A percentile compares a stretch with the other conserved stretches of the same genome.
These are phyloP conservation scores for Ectropis grisescens DNA, from an alignment of 1,140 invertebrate species.

Conservation along the genomic window DNA sequence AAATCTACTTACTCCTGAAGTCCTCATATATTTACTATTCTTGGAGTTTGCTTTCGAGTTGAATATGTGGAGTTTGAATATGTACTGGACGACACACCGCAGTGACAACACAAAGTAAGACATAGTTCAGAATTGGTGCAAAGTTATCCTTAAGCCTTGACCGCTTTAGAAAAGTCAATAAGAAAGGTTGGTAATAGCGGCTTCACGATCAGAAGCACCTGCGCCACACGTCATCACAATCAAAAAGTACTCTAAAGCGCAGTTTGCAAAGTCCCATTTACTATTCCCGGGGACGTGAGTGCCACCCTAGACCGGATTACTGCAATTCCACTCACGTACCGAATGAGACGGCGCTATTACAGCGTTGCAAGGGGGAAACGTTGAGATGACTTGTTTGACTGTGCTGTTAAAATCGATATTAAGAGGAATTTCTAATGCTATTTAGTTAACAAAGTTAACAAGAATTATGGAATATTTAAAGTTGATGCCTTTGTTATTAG, in stretches of 20 bases:
- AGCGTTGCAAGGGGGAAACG: slow-evolving; percentile 13
- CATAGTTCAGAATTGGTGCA: too few relatives aligned
- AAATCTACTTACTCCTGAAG: too few relatives aligned
- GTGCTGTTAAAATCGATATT: slow-evolving; percentile 33
- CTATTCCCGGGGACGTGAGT: slow-evolving; percentile 14
- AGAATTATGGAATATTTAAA: too few relatives aligned
- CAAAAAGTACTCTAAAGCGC: slow-evolving; percentile 23
- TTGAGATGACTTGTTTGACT: slow-evolving; percentile 21
- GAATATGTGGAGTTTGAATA: too few relatives aligned
- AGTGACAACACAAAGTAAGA: too few relatives aligned
- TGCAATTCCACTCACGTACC: slow-evolving; percentile 22
- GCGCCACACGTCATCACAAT: slow-evolving; percentile 14
- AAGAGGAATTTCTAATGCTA: too few relatives aligned
- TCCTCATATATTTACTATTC: too few relatives aligned
- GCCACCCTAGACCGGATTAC: slow-evolving; percentile 21
- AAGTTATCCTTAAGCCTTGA: too few relatives aligned
- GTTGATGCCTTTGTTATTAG: too few relatives aligned
- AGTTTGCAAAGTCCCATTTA: slow-evolving; percentile 28
- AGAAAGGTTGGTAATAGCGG: slow-evolving; percentile 17
- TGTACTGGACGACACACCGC: too few relatives aligned
- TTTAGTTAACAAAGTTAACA: too few relatives aligned
- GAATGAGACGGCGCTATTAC: slow-evolving; percentile 25
- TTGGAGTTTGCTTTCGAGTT: too few relatives aligned
- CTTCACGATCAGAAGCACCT: slow-evolving; percentile 21
- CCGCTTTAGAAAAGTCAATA: slow-evolving; percentile 21